Evolutionary conservation across 2,113 vertebrate genomes (phyloP).

Genomic region (Anguilla rostrata): DNA sequence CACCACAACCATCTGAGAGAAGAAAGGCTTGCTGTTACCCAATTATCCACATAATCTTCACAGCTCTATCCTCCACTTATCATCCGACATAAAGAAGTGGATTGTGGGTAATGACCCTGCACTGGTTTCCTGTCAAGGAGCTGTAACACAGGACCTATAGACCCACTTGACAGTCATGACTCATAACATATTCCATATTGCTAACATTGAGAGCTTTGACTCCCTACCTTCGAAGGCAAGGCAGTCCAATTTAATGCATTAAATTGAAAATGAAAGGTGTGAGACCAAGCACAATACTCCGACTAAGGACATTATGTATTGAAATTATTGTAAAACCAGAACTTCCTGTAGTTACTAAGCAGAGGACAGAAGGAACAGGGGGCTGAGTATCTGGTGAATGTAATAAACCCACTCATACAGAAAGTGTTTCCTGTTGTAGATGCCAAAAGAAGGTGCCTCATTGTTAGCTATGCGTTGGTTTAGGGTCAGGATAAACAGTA

Average conservation of each 20-base stretch:
- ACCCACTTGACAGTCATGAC: not conserved
- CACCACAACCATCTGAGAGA: slow-evolving; percentile 91
- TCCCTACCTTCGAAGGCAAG: not conserved
- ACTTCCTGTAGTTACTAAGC: not conserved
- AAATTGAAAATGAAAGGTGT: not conserved
- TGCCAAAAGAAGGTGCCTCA: not conserved
- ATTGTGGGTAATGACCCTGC: not conserved
- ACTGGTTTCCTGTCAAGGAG: not conserved
- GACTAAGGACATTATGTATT: not conserved
- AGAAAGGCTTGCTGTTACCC: not conserved
- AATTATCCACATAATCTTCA: not conserved
- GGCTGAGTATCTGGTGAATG: not conserved
- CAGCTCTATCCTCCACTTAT: not conserved
- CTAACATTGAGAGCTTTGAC: no score
- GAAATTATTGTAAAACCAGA: not conserved
- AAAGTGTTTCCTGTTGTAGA: not conserved
- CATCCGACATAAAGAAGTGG: not conserved
- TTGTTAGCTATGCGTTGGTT: not conserved
- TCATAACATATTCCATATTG: no score
- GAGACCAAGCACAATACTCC: not conserved
- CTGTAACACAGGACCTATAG: not conserved
- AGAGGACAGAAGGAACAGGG: not conserved
- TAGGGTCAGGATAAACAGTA: no score
- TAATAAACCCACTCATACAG: not conserved
- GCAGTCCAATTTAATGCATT: not conserved